Base-by-base conservation (phyloP, 1,140 invertebrate species). In the Muscidifurax raptorellus region DNA sequence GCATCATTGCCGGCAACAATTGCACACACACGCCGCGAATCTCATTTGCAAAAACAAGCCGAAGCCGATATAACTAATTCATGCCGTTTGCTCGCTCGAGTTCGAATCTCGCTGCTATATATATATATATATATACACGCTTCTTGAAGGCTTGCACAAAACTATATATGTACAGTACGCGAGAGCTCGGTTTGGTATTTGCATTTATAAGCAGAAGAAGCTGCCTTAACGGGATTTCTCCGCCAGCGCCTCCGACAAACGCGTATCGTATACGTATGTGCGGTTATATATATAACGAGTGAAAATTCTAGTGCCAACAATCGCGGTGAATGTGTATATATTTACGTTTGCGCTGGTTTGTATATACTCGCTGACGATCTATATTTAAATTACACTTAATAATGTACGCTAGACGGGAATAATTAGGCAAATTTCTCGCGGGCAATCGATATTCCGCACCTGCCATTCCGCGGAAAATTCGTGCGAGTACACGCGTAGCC, bases 161-260 rank as follows among this genome's bases (percentile, higher is more conserved):
- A 59, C 52, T 59, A 59, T n/a, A 40, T 32, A 32, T 32, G 5
- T n/a, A 52, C 47, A 1, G 40, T 44, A 13, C 18, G 30, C 30
- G 0, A 1, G 10, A 28, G 22, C 32, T 72, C 71, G 71, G 28
- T 72, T 40, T 27, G 13, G 44, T 77, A 67, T 83, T 47, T 77
- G 30, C 64, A 77, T 69, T 78, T 77, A 64, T 75, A 82, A 75
- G 40, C 9, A 25, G 75, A 79, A 79, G 76, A 79, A 79, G 76
- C 75, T 79, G 52, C 22, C 76, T 84, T 84, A 84, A 79, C 76
- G 47, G 47, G 59, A 52, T 84, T 84, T 79, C 32, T 25, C n/a
- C 74, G 72, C n/a, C n/a, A n/a, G 52, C 75, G 25, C 36, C 27
- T 18, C 52, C 22, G 18, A 59, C 22, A 0, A 22, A 59, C 22